phyloP scores from a whole-genome alignment of 2,113 vertebrate species.

The Bagarius yarrelli region DNA sequence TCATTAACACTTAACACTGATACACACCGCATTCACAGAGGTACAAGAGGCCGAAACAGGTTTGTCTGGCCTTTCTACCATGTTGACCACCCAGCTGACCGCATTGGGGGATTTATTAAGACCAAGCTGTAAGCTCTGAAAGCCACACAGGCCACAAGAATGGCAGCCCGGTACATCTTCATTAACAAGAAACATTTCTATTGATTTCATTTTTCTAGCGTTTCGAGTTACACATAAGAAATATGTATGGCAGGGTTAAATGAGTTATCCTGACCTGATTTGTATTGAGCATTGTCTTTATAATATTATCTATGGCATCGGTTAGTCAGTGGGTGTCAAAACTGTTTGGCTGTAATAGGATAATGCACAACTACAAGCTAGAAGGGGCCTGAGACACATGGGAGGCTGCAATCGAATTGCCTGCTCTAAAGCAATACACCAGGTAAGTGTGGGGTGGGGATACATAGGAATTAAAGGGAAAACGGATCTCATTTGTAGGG shows the following conservation, averaged over 20 bases:
- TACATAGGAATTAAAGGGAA: slow-evolving; percentile 23
- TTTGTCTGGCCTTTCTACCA: slow-evolving; percentile 25
- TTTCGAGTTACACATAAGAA: slow-evolving; percentile 89
- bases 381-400: slow-evolving; percentile 29
- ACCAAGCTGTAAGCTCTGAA: slow-evolving; percentile 79
- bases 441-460: slow-evolving; percentile 37
- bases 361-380: slow-evolving; percentile 74
- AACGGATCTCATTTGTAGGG: background rate
- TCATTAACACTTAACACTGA: background rate
- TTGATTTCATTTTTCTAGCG: slow-evolving; percentile 88
- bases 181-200: slow-evolving; percentile 92
- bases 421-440: slow-evolving; percentile 34
- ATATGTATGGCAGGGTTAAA: slow-evolving; percentile 86
- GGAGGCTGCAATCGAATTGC: slow-evolving; percentile 46
- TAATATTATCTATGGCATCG: slow-evolving; percentile 84
- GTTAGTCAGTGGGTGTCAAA: slow-evolving; percentile 89
- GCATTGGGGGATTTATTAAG: slow-evolving; percentile 64
- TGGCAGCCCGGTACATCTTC: slow-evolving; percentile 85
- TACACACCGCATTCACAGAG: background rate
- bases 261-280: slow-evolving; percentile 86
- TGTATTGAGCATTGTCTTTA: slow-evolving; percentile 83
- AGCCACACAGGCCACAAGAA: slow-evolving; percentile 74
- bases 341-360: slow-evolving; percentile 87
- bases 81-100: slow-evolving; percentile 52
- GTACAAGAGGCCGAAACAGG: slow-evolving; percentile 17